These are phyloP conservation scores for Phortica okadai DNA, from an alignment of 2,888 invertebrate species.

Conservation along the genomic window DNA sequence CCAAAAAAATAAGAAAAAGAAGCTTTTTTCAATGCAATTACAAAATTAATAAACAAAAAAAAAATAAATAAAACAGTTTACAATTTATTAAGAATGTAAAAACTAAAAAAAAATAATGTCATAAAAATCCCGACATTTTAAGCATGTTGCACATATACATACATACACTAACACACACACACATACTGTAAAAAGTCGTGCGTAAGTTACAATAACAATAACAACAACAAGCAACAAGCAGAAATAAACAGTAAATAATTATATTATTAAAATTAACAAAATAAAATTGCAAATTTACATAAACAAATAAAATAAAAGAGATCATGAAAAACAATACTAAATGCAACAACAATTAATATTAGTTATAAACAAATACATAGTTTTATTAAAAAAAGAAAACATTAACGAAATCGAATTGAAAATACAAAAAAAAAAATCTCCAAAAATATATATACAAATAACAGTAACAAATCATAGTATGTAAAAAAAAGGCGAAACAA, in stretches of 20 bases:
- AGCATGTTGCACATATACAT: neutral
- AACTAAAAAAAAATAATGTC: too few species aligned
- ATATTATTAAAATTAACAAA: neutral
- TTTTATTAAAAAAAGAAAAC: neutral
- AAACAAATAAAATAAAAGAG: constrained; percentile 29
- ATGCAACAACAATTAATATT: constrained; percentile 49
- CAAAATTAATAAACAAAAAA: neutral
- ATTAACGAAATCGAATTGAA: neutral
- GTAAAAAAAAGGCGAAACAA: constrained; percentile 54
- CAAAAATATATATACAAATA: neutral
- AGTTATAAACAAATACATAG: neutral
- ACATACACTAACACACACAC: neutral
- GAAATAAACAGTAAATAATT: neutral
- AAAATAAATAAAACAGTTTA: neutral
- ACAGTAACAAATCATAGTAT: constrained; percentile 29
- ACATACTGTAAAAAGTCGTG: too few species aligned
- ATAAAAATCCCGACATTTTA: too few species aligned
- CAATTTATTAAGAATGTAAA: too few species aligned
- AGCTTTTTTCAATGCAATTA: too few species aligned
- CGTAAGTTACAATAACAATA: neutral
- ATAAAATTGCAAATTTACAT: neutral
- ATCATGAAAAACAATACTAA: constrained; percentile 52
- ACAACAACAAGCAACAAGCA: neutral
- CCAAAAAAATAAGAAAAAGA: neutral
- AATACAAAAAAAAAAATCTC: constrained; percentile 6